These are phyloP conservation scores for Calameuta idolon DNA, from an alignment of 2,888 invertebrate genomes.

Conservation along the genomic window DNA sequence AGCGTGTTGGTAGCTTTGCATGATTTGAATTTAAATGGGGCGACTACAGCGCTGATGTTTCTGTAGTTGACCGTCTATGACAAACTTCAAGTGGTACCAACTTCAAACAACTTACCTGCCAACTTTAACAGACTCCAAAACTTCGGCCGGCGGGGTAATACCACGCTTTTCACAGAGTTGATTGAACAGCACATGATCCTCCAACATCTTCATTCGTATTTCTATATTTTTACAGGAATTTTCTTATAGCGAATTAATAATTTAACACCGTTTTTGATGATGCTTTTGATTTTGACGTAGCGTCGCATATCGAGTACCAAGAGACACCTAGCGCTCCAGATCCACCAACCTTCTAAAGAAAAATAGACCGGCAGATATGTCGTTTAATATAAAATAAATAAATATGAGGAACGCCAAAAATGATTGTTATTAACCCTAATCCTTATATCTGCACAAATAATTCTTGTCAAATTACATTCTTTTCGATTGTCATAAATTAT, in stretches of 20 bases:
- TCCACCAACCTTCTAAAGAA: constrained; percentile 13
- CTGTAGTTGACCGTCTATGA: neutral
- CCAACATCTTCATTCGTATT: constrained; percentile 38
- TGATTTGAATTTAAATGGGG: constrained; percentile 1
- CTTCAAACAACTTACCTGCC: constrained; percentile 45
- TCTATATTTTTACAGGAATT: neutral
- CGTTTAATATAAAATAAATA: neutral
- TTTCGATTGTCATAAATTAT: neutral
- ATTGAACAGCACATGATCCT: constrained; percentile 52
- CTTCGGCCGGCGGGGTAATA: constrained; percentile 46
- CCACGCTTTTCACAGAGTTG: constrained; percentile 52
- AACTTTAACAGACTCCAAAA: constrained; percentile 49
- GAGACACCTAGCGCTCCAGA: constrained; percentile 9
- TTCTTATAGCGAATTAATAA: neutral
- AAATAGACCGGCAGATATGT: neutral
- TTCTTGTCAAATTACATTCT: neutral
- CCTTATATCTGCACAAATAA: neutral
- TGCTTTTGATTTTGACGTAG: constrained; percentile 20
- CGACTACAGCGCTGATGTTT: neutral
- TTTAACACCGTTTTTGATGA: neutral
- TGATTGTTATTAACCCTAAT: neutral
- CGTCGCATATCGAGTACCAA: constrained; percentile 20
- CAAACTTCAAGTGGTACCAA: constrained; percentile 13
- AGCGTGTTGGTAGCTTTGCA: neutral
- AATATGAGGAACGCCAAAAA: neutral